Percentiles rank a stretch among this genome's conserved stretches.
phyloP scores from a whole-genome alignment of 2,113 vertebrate genomes.

The Petaurus breviceps region DNA sequence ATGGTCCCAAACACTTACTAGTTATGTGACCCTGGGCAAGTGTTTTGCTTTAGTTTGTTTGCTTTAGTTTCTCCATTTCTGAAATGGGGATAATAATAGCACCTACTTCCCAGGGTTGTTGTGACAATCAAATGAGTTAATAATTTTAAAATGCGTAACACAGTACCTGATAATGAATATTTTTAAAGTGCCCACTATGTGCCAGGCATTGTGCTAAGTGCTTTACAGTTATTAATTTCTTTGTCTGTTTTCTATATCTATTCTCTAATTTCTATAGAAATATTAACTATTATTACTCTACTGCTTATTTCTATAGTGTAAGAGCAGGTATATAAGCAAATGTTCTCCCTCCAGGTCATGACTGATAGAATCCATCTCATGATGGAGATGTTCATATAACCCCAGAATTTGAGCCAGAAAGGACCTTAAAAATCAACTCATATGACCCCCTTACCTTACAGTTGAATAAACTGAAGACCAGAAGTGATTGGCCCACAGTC shows the following conservation, averaged over 20 bases:
- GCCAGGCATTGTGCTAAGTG: background rate
- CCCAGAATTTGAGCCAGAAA: background rate
- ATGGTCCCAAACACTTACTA: too few relatives aligned
- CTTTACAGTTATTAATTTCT: background rate
- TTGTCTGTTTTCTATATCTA: too few relatives aligned
- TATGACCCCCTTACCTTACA: background rate
- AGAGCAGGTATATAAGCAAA: background rate
- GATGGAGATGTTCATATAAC: background rate
- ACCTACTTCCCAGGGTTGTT: too few relatives aligned
- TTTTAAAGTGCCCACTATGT: background rate
- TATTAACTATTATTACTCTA: background rate
- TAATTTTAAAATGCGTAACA: too few relatives aligned
- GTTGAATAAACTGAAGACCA: background rate
- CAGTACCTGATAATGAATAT: background rate
- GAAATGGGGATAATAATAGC: too few relatives aligned
- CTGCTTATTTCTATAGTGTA: background rate
- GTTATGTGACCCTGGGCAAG: background rate
- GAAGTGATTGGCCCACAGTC: background rate
- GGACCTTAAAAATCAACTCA: background rate
- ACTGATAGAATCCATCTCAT: background rate
- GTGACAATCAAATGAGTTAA: too few relatives aligned
- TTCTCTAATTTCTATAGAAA: background rate
- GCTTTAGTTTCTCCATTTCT: too few relatives aligned
- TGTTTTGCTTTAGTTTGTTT: background rate
- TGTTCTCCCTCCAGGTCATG: background rate